A percentile compares a stretch with the other conserved stretches of the same genome.
These are phyloP conservation scores for Andrena chrysosceles DNA, from an alignment of 2,888 invertebrate species.

Conservation along the genomic window DNA sequence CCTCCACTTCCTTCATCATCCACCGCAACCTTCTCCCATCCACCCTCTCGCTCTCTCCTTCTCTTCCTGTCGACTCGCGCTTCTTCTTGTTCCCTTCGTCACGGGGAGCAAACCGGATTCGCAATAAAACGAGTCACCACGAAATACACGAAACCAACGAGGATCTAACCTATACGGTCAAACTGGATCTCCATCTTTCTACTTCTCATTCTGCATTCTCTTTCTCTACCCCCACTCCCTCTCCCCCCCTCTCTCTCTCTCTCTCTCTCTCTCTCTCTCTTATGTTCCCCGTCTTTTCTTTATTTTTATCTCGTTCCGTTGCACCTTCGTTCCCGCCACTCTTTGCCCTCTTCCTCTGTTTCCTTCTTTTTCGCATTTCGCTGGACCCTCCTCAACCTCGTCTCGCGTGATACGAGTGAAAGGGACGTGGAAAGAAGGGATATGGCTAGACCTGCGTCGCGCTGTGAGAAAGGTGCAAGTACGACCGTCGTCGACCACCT, in stretches of 20 bases:
- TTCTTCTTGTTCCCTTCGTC: slow-evolving; percentile 54
- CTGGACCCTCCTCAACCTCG: slow-evolving; percentile 30
- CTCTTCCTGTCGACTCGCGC: slow-evolving; percentile 28
- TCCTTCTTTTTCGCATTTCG: slow-evolving; percentile 36
- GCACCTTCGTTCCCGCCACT: slow-evolving; percentile 25
- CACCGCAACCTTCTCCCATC: slow-evolving; percentile 48
- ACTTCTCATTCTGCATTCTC: slow-evolving; percentile 66
- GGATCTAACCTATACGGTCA: slow-evolving; percentile 73
- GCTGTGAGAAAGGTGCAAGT: slow-evolving; percentile 75
- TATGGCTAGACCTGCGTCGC: slow-evolving; percentile 60
- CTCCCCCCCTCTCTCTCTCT: slow-evolving; percentile 3
- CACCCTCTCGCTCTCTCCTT: slow-evolving; percentile 24
- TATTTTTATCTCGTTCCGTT: slow-evolving; percentile 34
- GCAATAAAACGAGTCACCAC: slow-evolving; percentile 80
- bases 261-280: slow-evolving; percentile 11
- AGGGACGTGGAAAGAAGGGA: slow-evolving; percentile 69
- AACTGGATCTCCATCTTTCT: slow-evolving; percentile 77
- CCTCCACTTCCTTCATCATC: slow-evolving; percentile 59
- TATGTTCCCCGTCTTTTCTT: not conserved
- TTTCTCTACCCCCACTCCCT: slow-evolving; percentile 35
- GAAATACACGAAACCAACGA: slow-evolving; percentile 74
- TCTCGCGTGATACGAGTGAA: slow-evolving; percentile 59
- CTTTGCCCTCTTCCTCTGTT: slow-evolving; percentile 24
- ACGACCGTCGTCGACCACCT: slow-evolving; percentile 58
- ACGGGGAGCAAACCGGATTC: slow-evolving; percentile 82